Percentiles rank a stretch among this genome's conserved stretches.
phyloP scores from a whole-genome alignment of 2,113 vertebrate species.

The Rhombomys opimus region DNA sequence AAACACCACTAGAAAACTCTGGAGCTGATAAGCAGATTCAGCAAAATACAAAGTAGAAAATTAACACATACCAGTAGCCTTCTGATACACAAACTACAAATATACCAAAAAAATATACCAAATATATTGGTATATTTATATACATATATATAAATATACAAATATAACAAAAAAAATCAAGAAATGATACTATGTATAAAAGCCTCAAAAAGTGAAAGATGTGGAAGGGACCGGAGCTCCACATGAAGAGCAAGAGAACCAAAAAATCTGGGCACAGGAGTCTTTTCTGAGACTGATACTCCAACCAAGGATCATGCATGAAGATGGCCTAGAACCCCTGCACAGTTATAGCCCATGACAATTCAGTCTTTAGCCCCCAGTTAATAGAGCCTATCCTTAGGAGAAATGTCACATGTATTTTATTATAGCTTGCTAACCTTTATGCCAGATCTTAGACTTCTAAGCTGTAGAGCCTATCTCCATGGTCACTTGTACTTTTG shows the following conservation, averaged over 20 bases:
- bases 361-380: background rate
- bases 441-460: background rate
- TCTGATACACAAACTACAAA: background rate
- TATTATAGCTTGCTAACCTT: background rate
- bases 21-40: background rate
- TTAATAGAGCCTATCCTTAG: background rate
- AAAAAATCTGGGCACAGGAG: too few species aligned
- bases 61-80: background rate
- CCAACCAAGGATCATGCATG: too few species aligned
- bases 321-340: too few species aligned
- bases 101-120: background rate
- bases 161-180: background rate
- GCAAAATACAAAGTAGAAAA: background rate
- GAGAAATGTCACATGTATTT: background rate
- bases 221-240: too few species aligned
- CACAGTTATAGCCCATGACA: too few species aligned
- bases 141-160: too few species aligned
- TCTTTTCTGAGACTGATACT: too few species aligned
- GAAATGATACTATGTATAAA: background rate
- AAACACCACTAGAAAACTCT: background rate
- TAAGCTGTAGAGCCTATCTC: background rate
- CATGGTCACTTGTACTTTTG: background rate
- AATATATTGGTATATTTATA: too few species aligned
- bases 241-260: too few species aligned
- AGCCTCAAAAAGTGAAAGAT: background rate